Evolutionary conservation across 1,140 invertebrate genomes (phyloP), one percentile per base, ranked within the genome.

Genomic region (Caerostris extrusa): DNA sequence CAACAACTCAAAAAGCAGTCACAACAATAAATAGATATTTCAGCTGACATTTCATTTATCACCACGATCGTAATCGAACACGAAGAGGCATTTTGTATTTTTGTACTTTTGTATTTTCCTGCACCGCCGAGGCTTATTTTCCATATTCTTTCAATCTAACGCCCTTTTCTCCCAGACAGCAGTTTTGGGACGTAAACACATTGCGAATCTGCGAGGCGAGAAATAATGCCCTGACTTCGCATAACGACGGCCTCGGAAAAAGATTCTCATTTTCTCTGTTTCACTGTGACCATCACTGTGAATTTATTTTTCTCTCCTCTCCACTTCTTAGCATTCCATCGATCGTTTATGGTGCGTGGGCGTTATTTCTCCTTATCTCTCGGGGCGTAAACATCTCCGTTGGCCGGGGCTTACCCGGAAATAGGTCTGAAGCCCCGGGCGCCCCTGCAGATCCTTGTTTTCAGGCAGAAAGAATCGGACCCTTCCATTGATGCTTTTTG

Each of bases 361-460:
- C 69, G 69, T 77, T 34, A 77, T 34, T 77, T 77, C 69, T 77
- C 69, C 50, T 77, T 77, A 77, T 77, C 69, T 77, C 69, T 77
- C 34, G 69, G 69, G 69, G 69, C 69, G 69, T 77, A 77, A 77
- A 77, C 34, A 77, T 77, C 69, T 77, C 50, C 71, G 71, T 77
- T 77, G 34, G 34, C 71, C 34, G 71, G 71, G 71, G 69, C 71
- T 77, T 77, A 77, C 34, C 34, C 71, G 12, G 71, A 12, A 77
- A 34, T 53, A 77, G 71, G 71, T 77, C 61, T 64, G n/a, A n/a
- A n/a, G n/a, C n/a, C 61, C 34, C 0, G 34, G 34, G 34, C 34
- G 34, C 34, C 34, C 34, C 34, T 12, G 71, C 53, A 34, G 34
- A 34, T 34, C 34, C 71, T 77, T 77, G 71, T 50, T 50, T 50